Base-by-base conservation (phyloP, 1,140 invertebrate species). In the Caerostris extrusa region DNA sequence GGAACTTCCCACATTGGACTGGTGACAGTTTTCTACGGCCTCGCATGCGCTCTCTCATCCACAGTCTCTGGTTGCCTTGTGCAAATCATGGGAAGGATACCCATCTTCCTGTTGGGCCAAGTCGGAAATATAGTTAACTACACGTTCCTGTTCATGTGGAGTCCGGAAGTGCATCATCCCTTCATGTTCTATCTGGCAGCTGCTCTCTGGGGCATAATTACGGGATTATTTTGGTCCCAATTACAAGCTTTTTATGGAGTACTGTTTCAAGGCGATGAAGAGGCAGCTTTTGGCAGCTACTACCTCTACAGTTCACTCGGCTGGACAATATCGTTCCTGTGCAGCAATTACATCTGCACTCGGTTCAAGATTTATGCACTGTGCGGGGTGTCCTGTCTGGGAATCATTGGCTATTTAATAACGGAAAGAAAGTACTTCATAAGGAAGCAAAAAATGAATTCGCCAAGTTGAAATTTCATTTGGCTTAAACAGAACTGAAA, bases 201-300 rank as follows among this genome's bases (percentile, higher is more conserved):
- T 3, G 98, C 98, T 0, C 96, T 99, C 0, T 99, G 99, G 99
- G 99, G 99, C 34, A 60, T 77, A 5, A 58, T 58, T 12, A 50
- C 57, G 0, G 89, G 89, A 14, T 57, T 56, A 2, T 77, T 91
- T n/a, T 91, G 89, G 89, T 77, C 69, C 3, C 89, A 81, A 61
- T n/a, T 91, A 5, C 53, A 50, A 91, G 98, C 98, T 95, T 97
- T 99, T 56, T 98, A 99, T 95, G 98, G 99, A 56, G 98, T 98
- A 7, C 97, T 99, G 34, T 99, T 99, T 96, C 96, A 98, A 90
- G 97, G 98, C 64, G 98, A 98, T 96, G 98, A 99, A 95, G 98
- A 99, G 96, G 98, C 99, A 0, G 99, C 99, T 0, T 99, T 99
- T 97, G 99, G 98, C 94, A 99, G 99, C 96, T 99, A 98, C 96